These are phyloP conservation scores for Drosophila villosipedis DNA, from an alignment of 2,888 invertebrate species.

Conservation along the genomic window DNA sequence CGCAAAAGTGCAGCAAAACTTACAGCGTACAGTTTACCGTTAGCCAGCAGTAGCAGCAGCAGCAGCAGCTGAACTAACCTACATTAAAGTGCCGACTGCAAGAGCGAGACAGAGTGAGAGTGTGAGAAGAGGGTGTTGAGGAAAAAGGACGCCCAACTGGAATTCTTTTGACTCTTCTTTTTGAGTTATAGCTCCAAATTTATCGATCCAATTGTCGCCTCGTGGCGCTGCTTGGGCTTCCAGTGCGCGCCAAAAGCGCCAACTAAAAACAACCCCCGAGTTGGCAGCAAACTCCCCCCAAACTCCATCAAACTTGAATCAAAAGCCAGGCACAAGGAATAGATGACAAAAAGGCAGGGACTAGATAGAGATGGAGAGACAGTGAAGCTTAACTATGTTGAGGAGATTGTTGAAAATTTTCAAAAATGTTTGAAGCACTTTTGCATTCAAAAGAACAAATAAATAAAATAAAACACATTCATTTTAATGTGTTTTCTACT, in stretches of 20 bases:
- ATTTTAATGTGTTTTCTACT: not conserved
- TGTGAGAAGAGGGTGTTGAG: not conserved
- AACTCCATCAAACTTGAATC: not conserved
- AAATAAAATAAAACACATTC: not conserved
- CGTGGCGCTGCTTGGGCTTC: slow-evolving; percentile 30
- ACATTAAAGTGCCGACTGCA: slow-evolving; percentile 62
- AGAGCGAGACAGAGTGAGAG: slow-evolving; percentile 1
- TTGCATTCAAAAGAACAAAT: not conserved
- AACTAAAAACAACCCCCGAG: slow-evolving; percentile 47
- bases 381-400: slow-evolving; percentile 1
- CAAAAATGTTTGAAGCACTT: not conserved
- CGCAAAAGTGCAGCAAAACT: slow-evolving; percentile 58
- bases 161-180: slow-evolving; percentile 9
- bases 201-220: slow-evolving; percentile 65
- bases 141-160: slow-evolving; percentile 13
- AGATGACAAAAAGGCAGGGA: not conserved
- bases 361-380: not conserved
- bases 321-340: slow-evolving; percentile 7
- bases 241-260: slow-evolving; percentile 72
- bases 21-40: slow-evolving; percentile 50
- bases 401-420: not conserved
- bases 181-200: slow-evolving; percentile 53
- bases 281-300: slow-evolving; percentile 7
- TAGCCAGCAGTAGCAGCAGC: slow-evolving; percentile 37
- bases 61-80: slow-evolving; percentile 68